Base-by-base conservation (phyloP, 2,113 vertebrate genomes). In the Ranitomeya variabilis region DNA sequence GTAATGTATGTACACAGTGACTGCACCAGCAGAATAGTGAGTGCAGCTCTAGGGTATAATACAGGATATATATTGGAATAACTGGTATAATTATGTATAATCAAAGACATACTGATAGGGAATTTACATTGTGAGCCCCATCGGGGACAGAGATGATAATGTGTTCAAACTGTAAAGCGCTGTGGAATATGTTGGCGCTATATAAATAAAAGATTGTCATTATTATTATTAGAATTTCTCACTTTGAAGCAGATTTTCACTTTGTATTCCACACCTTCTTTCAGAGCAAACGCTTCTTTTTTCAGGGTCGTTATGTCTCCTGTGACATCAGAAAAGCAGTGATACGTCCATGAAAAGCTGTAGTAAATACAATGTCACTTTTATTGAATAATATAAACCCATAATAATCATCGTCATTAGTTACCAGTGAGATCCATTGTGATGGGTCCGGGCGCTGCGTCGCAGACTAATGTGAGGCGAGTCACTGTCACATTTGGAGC, bases 381-480 rank as follows among this genome's bases (percentile, higher is more conserved):
- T 71, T 13, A 6, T 3, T 13, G 11, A 13, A 62, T 62, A 62
- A 15, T 13, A 26, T 2, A 12, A 73, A 73, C 13, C 15, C 15
- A 45, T 18, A 74, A 7, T 23, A 4, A 19, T 19, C 31, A 18
- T 73, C 7, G 14, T 16, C 6, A 59, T 57, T 79, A 87, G 95
- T 80, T 92, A 96, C 95, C 95, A 69, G 95, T 96, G 77, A 96
- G 96, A 86, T 96, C 95, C 95, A 96, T 96, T 86, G 95, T 96
- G 89, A 96, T 96, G 0, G 95, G 94, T 90, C 93, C 94, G 12
- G 96, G 95, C 7, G 96, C 95, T 81, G 80, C 93, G 2, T 93
- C 92, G 92, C 96, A 96, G 0, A 96, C 93, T 23, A 96, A 90
- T 15, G 94, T 96, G 52, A 96, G 95, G 16, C 95, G 93, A 4